Base-by-base conservation (phyloP, 2,797 vertebrate species). In the Australoheros facetus region DNA sequence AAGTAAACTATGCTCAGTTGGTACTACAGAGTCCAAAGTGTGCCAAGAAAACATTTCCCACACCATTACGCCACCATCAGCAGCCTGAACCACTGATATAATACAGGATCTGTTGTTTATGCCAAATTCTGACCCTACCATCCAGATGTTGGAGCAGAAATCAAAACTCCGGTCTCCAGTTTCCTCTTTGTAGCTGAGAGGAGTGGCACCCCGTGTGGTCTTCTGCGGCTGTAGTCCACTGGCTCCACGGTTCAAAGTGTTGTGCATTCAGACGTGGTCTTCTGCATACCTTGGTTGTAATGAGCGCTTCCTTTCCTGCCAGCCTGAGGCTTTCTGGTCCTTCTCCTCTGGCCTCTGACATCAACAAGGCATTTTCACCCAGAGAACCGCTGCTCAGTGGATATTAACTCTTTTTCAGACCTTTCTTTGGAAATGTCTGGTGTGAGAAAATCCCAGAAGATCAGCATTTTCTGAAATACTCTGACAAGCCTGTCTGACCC, bases 381-480 rank as follows among this genome's bases (percentile, higher is more conserved):
- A 37, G 34, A 37, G 32, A 32, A 32, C 32, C 32, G 32, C 7
- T 32, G 2, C 32, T 7, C 32, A 32, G 6, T 32, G 32, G 32
- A 10, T 37, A 37, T 10, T 37, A 10, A 8, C 34, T 37, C 37
- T 21, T 42, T 62, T 62, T 62, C 23, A 12, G 13, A 62, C 39
- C 13, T 16, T 23, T 62, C 34, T 62, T n/a, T 62, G 34, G 39
- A 62, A 62, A 42, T 7, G n/a, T 13, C 21, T 0, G n/a, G 7
- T 62, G 59, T 23, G 59, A 37, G 59, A 37, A 62, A 62, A 62
- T 62, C 37, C 34, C 59, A 62, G 59, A 13, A 5, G 37, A 62
- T 37, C n/a, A 62, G 23, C 59, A 62, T 21, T 42, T 62, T 39
- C 34, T 62, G 34, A 62, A 42, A 62, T 62, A 42, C 59, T 62